Evolutionary conservation across 2,113 vertebrate species (phyloP).

Genomic region (Gnathonemus echidnorhynchus): DNA sequence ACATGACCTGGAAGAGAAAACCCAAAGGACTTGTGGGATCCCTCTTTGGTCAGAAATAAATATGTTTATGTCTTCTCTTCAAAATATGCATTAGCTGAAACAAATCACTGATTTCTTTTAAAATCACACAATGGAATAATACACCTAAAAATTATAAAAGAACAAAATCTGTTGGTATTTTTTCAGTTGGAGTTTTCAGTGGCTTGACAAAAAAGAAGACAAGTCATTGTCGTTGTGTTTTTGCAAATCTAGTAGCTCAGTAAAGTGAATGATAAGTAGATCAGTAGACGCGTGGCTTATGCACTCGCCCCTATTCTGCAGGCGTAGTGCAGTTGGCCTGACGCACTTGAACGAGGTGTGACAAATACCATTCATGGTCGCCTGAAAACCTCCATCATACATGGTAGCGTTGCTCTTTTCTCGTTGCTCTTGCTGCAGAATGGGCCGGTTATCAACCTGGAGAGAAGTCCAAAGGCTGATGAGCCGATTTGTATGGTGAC

Average conservation of each 20-base stretch:
- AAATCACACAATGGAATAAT: not conserved
- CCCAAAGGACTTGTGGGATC: conserved; percentile 57
- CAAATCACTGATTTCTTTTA: not conserved
- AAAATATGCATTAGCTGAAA: not conserved
- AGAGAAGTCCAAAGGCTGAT: conserved; percentile 58
- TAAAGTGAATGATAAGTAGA: conserved; percentile 29
- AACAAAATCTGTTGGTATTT: not conserved
- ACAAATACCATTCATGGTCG: conserved; percentile 12
- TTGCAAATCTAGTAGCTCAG: conserved; percentile 18
- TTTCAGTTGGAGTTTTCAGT: not conserved
- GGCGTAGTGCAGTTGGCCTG: not conserved
- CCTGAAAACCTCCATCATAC: conserved; percentile 12
- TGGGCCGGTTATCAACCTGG: conserved; percentile 58
- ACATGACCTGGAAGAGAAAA: conserved; percentile 70
- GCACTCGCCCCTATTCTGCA: conserved; percentile 20
- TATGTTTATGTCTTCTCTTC: not conserved
- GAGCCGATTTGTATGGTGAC: conserved; percentile 43
- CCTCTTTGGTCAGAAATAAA: conserved; percentile 51
- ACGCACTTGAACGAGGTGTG: conserved; percentile 20
- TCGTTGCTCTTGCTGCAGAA: conserved; percentile 36
- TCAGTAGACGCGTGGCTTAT: conserved; percentile 27
- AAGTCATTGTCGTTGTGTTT: not conserved
- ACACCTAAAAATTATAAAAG: not conserved
- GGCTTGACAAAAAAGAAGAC: not conserved
- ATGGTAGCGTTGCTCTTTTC: not conserved